phyloP scores from a whole-genome alignment of 2,113 vertebrate species.

The Lophochroa leadbeateri region DNA sequence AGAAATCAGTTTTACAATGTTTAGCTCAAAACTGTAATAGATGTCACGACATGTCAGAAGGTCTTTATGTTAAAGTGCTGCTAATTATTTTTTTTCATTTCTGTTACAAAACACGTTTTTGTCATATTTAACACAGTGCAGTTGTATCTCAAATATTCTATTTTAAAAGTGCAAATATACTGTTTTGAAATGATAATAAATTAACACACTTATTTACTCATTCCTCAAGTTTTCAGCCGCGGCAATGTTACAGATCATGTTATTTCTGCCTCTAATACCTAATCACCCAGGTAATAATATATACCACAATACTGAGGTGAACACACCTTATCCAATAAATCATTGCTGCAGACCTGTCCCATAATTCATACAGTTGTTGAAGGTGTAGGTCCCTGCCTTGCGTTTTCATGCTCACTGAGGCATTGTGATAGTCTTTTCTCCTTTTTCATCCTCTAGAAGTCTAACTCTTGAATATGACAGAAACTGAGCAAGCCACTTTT shows the following conservation, averaged over 20 bases:
- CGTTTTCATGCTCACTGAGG: constrained; percentile 12
- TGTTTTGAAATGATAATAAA: background rate
- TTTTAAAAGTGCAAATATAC: background rate
- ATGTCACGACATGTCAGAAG: background rate
- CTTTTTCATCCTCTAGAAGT: background rate
- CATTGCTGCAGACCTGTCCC: background rate
- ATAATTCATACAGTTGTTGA: constrained; percentile 29
- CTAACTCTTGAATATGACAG: background rate
- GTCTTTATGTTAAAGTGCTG: background rate
- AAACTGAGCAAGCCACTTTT: background rate
- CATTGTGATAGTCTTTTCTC: background rate
- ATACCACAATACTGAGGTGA: background rate
- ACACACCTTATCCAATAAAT: background rate
- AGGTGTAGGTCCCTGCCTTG: background rate
- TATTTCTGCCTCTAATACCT: background rate
- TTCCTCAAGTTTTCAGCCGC: background rate
- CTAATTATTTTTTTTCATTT: background rate
- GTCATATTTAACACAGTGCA: background rate
- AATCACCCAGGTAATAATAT: constrained; percentile 31
- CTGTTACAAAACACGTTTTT: background rate
- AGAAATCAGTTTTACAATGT: background rate
- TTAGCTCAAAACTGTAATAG: background rate
- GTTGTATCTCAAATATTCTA: background rate
- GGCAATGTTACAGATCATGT: background rate
- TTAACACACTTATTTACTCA: background rate